phyloP scores from a whole-genome alignment of 1,140 invertebrate genomes.

The Potamilus streckersoni region DNA sequence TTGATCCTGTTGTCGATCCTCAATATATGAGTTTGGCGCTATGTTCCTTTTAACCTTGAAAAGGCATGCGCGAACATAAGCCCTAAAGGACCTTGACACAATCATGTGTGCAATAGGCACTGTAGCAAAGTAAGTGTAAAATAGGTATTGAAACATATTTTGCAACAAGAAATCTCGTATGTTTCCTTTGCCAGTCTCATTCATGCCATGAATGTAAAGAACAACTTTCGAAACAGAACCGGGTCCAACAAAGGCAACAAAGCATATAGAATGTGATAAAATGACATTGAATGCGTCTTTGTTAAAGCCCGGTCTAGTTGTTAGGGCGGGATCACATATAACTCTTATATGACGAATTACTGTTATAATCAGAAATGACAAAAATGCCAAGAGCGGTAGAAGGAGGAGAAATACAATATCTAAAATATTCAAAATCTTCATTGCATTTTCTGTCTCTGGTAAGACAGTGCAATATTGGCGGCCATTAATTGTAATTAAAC shows the following conservation, averaged over 20 bases:
- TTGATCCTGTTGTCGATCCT: slow-evolving; percentile 19
- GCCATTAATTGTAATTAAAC: slow-evolving; percentile 18
- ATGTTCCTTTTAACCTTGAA: slow-evolving; percentile 27
- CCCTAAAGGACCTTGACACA: slow-evolving; percentile 28
- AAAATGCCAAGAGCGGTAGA: slow-evolving; percentile 36
- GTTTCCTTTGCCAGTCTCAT: slow-evolving; percentile 10
- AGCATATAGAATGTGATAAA: slow-evolving; percentile 39
- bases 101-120: slow-evolving; percentile 39
- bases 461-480: slow-evolving; percentile 38
- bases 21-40: slow-evolving; percentile 9
- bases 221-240: slow-evolving; percentile 41
- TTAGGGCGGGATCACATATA: slow-evolving; percentile 8
- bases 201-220: slow-evolving; percentile 16
- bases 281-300: slow-evolving; percentile 42
- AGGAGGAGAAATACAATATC: slow-evolving; percentile 44
- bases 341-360: slow-evolving; percentile 19
- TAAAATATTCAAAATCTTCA: slow-evolving; percentile 46
- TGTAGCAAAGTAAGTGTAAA: slow-evolving; percentile 47
- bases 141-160: slow-evolving; percentile 46
- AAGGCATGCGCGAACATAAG: slow-evolving; percentile 12
- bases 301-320: slow-evolving; percentile 17
- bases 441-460: slow-evolving; percentile 43
- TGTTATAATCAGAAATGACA: slow-evolving; percentile 37
- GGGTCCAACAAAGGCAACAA: slow-evolving; percentile 44
- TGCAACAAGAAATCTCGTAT: slow-evolving; percentile 35